Evolutionary conservation across 1,140 invertebrate genomes (phyloP), one percentile per base, ranked within the genome.

Genomic region (Drosophila nigrodunni): DNA sequence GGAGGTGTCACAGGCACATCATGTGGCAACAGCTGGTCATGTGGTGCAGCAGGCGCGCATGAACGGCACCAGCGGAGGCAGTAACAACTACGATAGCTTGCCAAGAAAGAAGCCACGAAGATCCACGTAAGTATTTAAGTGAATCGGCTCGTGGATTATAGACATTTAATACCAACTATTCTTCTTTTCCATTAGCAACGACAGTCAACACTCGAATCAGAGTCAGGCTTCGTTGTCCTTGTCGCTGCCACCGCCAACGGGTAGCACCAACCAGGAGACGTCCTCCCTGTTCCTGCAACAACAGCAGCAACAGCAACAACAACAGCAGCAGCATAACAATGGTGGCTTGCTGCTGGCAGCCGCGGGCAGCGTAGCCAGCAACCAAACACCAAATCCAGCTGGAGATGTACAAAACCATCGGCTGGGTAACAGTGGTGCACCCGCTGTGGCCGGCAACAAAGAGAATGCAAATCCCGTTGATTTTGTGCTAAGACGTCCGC

Each of bases 81-180:
- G 66, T 43, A 69, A 55, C 55, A 55, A 54, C 57, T 75, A 80
- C 30, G 91, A 92, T 59, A 72, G 73, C 18, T 59, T 89, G 11
- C 93, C 93, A 0, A 81, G 94, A 4, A 95, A 95, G 76, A 94
- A 94, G 57, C 93, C 94, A 1, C 91, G 94, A 39, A 72, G 91
- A 41, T 92, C 91, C 44, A 92, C 91, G 91, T 92, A 59, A 78
- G 88, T 67, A 55, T 0, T 49, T 0, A 59, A 3, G 2, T 4
- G 6, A 2, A 15, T 5, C 0, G n/a, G 8, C 0, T 61, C 8
- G 9, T 25, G 11, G 11, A 25, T n/a, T 35, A 11, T 15, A 5
- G 3, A 6, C 15, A 25, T 11, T 11, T 21, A 10, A 30, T 30
- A 6, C 4, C 0, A 54, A 30, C 3, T 30, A 0, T 8, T 52